Conservation (phyloP, 2,888 invertebrate genomes). For the Ennomos erosarius region DNA sequence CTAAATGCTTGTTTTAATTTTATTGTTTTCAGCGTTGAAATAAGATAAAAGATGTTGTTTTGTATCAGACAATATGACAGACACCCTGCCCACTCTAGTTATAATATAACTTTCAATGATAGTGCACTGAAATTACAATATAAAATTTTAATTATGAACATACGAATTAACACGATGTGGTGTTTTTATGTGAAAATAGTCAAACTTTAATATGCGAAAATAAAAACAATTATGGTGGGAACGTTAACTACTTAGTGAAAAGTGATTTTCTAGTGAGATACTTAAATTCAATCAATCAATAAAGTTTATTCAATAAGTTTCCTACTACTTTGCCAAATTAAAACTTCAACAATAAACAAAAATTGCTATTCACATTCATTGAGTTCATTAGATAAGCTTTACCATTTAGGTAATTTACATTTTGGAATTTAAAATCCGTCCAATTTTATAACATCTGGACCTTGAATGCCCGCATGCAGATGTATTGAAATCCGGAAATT, state of each 20-base stretch:
- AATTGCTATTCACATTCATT: too few relatives aligned
- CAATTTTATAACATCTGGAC: too few relatives aligned
- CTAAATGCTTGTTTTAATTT: constrained; percentile 35
- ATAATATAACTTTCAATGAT: constrained; percentile 4
- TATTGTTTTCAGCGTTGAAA: constrained; percentile 41
- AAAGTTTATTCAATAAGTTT: too few relatives aligned
- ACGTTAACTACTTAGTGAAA: not conserved
- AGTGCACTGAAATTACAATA: constrained; percentile 1
- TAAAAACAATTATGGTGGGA: not conserved
- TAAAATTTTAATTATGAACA: too few relatives aligned
- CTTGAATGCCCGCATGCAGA: too few relatives aligned
- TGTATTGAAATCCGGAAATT: too few relatives aligned
- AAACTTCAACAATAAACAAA: too few relatives aligned
- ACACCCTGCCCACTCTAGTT: constrained; percentile 13
- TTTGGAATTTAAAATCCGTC: too few relatives aligned
- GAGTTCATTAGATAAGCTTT: too few relatives aligned
- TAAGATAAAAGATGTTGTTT: constrained; percentile 38
- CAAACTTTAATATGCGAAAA: not conserved
- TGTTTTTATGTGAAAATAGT: constrained; percentile 1
- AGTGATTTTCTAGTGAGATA: not conserved
- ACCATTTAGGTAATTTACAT: too few relatives aligned
- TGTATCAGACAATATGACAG: constrained; percentile 23
- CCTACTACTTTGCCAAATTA: too few relatives aligned
- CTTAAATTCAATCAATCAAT: too few relatives aligned
- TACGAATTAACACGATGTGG: not conserved